Conservation (phyloP, 2,888 invertebrate genomes). For the Parochlus steinenii region DNA sequence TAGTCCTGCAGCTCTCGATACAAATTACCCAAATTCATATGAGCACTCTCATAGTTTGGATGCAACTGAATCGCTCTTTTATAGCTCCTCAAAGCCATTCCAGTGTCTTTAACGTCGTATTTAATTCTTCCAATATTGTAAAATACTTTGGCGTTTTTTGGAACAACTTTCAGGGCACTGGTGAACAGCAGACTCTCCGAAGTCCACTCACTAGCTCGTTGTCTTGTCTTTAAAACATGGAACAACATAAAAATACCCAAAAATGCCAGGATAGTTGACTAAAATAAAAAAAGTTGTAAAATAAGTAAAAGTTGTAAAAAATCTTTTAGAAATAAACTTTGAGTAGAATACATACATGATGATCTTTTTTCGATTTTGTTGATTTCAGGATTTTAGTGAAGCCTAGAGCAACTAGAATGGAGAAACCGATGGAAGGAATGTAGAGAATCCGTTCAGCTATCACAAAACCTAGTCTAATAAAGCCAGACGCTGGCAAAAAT, state of each 20-base stretch:
- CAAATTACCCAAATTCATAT: constrained; percentile 86
- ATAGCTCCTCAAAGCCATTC: constrained; percentile 61
- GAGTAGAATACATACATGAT: constrained; percentile 12
- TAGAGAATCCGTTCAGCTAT: constrained; percentile 76
- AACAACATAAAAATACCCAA: neutral
- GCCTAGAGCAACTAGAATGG: constrained; percentile 50
- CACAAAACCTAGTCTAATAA: constrained; percentile 79
- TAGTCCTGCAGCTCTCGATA: constrained; percentile 51
- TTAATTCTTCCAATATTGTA: constrained; percentile 87
- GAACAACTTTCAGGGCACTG: constrained; percentile 75
- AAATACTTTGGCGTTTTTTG: constrained; percentile 75
- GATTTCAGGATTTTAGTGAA: constrained; percentile 30
- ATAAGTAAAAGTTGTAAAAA: neutral
- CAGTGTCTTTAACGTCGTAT: constrained; percentile 51
- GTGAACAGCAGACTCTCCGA: constrained; percentile 61
- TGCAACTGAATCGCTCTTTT: constrained; percentile 58
- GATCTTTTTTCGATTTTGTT: constrained; percentile 10
- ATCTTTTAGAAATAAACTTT: neutral
- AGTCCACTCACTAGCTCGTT: constrained; percentile 63
- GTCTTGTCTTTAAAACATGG: constrained; percentile 32
- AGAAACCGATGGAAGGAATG: constrained; percentile 66
- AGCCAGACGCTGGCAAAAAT: constrained; percentile 70
- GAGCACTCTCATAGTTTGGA: constrained; percentile 75
- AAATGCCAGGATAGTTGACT: neutral
- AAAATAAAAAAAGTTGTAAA: neutral